Evolutionary conservation across 2,888 invertebrate species (phyloP).

Genomic region (Furcula furcula): DNA sequence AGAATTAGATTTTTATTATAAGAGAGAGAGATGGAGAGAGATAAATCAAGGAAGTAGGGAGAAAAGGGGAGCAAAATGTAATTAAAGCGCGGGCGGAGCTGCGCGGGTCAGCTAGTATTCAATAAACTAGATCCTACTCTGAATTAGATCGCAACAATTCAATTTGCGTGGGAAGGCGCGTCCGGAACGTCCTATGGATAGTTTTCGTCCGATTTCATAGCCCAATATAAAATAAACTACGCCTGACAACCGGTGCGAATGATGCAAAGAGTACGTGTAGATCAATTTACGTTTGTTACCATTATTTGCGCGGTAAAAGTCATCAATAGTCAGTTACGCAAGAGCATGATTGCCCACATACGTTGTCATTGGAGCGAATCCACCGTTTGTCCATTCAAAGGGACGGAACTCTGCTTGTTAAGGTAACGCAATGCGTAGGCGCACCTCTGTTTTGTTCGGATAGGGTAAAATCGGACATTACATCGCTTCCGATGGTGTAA

Average conservation of each 20-base stretch:
- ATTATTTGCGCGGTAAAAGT: conserved; percentile 56
- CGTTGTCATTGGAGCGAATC: conserved; percentile 60
- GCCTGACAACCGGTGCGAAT: conserved; percentile 19
- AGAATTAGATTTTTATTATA: no score
- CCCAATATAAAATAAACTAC: conserved; percentile 37
- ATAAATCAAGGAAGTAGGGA: no score
- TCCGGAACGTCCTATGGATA: conserved; percentile 51
- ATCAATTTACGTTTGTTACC: conserved; percentile 30
- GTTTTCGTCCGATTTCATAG: conserved; percentile 46
- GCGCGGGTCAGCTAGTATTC: no score
- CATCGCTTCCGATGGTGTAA: conserved; percentile 45
- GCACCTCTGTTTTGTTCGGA: conserved; percentile 55
- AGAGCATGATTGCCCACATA: conserved; percentile 49
- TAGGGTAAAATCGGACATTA: conserved; percentile 55
- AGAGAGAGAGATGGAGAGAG: no score
- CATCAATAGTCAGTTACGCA: conserved; percentile 64
- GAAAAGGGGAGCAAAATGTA: no score
- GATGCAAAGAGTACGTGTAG: conserved; percentile 17
- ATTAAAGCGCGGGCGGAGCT: no score
- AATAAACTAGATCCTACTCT: conserved; percentile 19
- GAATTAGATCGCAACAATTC: conserved; percentile 52
- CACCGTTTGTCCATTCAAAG: conserved; percentile 58
- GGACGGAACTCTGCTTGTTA: conserved; percentile 73
- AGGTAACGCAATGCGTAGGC: conserved; percentile 67
- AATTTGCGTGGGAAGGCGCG: conserved; percentile 64